A percentile compares a stretch with the other conserved stretches of the same genome.
These are phyloP conservation scores for Chaenogobius annularis DNA, from an alignment of 2,113 vertebrate genomes.

Conservation along the genomic window DNA sequence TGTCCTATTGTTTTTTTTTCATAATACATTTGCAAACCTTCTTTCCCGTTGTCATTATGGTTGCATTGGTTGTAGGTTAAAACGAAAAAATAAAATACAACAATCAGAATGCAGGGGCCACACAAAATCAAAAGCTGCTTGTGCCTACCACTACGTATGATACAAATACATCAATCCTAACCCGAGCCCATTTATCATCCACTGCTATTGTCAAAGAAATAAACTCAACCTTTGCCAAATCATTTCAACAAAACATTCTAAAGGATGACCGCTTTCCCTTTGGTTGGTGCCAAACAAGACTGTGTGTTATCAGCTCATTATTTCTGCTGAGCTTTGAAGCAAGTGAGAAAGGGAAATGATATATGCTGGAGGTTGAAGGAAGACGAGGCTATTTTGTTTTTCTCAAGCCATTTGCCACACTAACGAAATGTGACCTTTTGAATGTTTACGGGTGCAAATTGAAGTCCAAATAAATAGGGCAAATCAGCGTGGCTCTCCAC, in stretches of 20 bases:
- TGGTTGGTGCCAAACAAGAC: constrained; percentile 36
- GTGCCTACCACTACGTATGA: neutral
- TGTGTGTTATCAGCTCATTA: constrained; percentile 61
- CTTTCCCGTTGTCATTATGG: no score
- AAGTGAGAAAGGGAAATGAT: constrained; percentile 4
- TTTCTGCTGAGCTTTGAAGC: constrained; percentile 55
- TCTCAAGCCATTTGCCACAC: constrained; percentile 35
- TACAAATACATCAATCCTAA: constrained; percentile 15
- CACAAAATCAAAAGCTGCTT: constrained; percentile 12
- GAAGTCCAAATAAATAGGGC: neutral
- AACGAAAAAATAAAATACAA: no score
- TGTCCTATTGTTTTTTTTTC: no score
- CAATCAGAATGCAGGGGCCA: constrained; percentile 21
- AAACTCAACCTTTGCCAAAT: neutral
- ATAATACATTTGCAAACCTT: no score
- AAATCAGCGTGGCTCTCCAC: neutral
- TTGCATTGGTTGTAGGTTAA: no score
- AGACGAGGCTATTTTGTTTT: constrained; percentile 33
- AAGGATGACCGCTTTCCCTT: constrained; percentile 1
- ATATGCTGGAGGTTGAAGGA: constrained; percentile 12
- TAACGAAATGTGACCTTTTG: constrained; percentile 65
- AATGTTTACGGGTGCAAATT: constrained; percentile 43
- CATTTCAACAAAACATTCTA: constrained; percentile 12
- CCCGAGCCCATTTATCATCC: neutral
- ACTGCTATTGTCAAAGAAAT: constrained; percentile 4